These are phyloP conservation scores for Condylostylus longicornis DNA, from an alignment of 1,140 invertebrate species.

Conservation along the genomic window DNA sequence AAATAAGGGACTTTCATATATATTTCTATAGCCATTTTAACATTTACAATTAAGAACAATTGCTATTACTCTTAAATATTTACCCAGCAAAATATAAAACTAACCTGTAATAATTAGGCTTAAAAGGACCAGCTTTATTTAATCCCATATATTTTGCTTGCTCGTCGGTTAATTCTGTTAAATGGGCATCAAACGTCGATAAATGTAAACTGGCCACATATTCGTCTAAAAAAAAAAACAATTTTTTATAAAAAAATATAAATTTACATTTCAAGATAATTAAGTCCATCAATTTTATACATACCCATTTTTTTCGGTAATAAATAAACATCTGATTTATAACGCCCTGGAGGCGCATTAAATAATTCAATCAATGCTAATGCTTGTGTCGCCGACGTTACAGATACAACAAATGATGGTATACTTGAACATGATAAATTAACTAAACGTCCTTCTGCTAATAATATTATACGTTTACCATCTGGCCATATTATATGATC, in stretches of 20 bases:
- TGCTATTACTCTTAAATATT: no score
- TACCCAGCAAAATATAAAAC: not conserved
- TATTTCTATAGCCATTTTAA: no score
- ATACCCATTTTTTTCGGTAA: constrained; percentile 95
- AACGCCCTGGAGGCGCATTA: constrained; percentile 83
- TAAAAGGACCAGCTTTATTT: constrained; percentile 94
- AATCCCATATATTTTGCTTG: constrained; percentile 96
- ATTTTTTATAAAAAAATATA: not conserved
- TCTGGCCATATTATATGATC: constrained; percentile 95
- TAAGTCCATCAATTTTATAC: no score
- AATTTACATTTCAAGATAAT: no score
- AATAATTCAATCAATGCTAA: constrained; percentile 91
- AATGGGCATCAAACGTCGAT: constrained; percentile 90
- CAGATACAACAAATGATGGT: constrained; percentile 93
- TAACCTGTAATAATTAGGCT: constrained; percentile 96
- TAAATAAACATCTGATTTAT: constrained; percentile 94
- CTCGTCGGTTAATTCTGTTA: constrained; percentile 90
- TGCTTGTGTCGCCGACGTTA: constrained; percentile 87
- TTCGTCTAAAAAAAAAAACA: constrained; percentile 54
- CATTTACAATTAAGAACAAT: no score
- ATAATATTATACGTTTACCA: constrained; percentile 77
- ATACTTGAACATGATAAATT: constrained; percentile 95
- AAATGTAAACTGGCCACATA: constrained; percentile 83
- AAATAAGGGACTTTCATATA: no score
- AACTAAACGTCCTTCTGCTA: constrained; percentile 88